Base-by-base conservation (phyloP, 2,888 invertebrate species). In the Panopea generosa region DNA sequence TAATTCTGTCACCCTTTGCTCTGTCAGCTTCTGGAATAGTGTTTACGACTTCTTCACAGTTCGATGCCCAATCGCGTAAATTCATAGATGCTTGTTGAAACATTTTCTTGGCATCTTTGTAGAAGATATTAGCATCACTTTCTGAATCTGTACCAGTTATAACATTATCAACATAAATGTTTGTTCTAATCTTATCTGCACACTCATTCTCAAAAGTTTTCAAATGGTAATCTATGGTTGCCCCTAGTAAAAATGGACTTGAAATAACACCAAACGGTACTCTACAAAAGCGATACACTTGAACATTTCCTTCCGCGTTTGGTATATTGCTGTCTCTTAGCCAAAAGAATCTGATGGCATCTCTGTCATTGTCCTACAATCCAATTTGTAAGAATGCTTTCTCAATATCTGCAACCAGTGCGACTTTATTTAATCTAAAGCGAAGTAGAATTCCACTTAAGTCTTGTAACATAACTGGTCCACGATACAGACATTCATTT, bases 41-140 rank as follows among this genome's bases (percentile, higher is more conserved):
- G 14, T 59, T 18, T 7, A n/a, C 26, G 2, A 72, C 26, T 26
- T 56, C 45, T 7, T 20, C 14, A 29, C 29, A 26, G 33, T 72
- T 77, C 24, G 77, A 52, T 26, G 33, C 26, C 70, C 74, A 67
- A 16, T 74, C 68, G 14, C 68, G 55, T 14, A 56, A 20, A 26
- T 68, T 68, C 68, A 74, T 74, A 6, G 29, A n/a, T n/a, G n/a
- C n/a, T n/a, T n/a, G n/a, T n/a, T n/a, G n/a, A n/a, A n/a, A n/a
- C n/a, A n/a, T n/a, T n/a, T n/a, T n/a, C n/a, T n/a, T n/a, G n/a
- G n/a, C n/a, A n/a, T n/a, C n/a, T n/a, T n/a, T n/a, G n/a, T n/a
- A n/a, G n/a, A n/a, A n/a, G n/a, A n/a, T n/a, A n/a, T n/a, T n/a
- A n/a, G n/a, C n/a, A n/a, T n/a, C n/a, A n/a, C n/a, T n/a, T n/a